Evolutionary conservation across 37 sponge, comb jelly and placozoan genomes (phyloP).

Genomic region (Chondrilla cf. caribensis): DNA sequence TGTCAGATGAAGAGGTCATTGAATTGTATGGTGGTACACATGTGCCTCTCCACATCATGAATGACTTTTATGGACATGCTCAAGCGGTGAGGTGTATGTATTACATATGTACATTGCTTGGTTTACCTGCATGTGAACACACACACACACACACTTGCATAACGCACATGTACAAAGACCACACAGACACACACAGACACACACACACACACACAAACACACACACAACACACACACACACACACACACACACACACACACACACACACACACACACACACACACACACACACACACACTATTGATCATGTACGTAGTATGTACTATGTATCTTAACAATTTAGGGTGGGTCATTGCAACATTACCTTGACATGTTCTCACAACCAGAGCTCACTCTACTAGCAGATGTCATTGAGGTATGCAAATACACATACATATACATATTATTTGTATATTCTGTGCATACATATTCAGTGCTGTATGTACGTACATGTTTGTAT

Average conservation of each 20-base stretch:
- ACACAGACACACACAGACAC: background rate
- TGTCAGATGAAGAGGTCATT: conserved; percentile 56
- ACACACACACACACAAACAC: background rate
- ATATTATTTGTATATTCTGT: background rate
- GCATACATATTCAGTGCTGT: background rate
- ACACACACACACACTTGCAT: too few relatives aligned
- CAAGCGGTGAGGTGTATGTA: background rate
- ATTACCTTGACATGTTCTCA: conserved; percentile 84
- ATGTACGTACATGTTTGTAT: conserved; percentile 13
- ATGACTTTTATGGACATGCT: conserved; percentile 22
- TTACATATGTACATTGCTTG: background rate
- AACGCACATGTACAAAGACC: too few relatives aligned
- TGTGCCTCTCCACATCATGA: conserved; percentile 69
- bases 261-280: background rate
- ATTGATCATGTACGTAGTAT: too few relatives aligned
- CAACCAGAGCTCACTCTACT: conserved; percentile 75
- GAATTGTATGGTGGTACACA: conserved; percentile 79
- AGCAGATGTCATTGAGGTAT: conserved; percentile 77
- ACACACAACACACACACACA: too few relatives aligned
- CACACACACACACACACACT: too few relatives aligned
- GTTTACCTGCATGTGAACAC: background rate
- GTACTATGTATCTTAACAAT: background rate
- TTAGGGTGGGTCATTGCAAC: conserved; percentile 35
- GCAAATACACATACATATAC: conserved; percentile 67
- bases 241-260: background rate